Evolutionary conservation across 2,113 vertebrate genomes (phyloP).

Genomic region (Neodon shergylaensis): DNA sequence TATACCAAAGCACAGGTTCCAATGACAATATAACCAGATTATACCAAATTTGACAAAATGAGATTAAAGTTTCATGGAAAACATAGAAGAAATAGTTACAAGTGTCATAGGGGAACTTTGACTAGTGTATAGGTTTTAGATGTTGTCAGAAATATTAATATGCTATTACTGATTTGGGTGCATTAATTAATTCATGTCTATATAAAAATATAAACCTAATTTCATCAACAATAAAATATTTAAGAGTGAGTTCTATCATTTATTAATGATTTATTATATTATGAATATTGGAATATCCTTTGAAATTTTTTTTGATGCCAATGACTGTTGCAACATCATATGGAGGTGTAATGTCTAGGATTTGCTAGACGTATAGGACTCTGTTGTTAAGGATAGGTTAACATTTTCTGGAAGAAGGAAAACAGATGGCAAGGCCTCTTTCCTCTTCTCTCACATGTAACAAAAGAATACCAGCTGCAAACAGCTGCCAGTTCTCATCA

Average conservation of each 20-base stretch:
- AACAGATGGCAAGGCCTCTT: rapidly evolving
- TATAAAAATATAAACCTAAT: background rate
- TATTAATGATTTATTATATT: background rate
- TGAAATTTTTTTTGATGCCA: background rate
- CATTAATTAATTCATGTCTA: background rate
- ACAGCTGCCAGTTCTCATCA: background rate
- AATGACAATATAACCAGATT: background rate
- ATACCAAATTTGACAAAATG: background rate
- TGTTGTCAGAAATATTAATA: background rate
- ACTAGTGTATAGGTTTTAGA: background rate
- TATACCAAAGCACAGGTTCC: background rate
- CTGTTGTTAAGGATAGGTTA: background rate
- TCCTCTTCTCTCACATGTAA: background rate
- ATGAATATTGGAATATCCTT: background rate
- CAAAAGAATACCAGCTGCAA: no score
- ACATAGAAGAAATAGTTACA: background rate
- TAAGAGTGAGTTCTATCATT: background rate
- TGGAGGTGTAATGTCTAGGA: background rate
- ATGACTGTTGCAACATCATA: background rate
- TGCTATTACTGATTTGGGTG: background rate
- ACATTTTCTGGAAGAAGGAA: background rate
- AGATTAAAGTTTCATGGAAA: background rate
- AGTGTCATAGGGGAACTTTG: background rate
- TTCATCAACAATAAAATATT: background rate
- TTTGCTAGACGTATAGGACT: background rate